A percentile compares a stretch with the other conserved stretches of the same genome.
Conservation (phyloP, 2,888 invertebrate genomes). For the Acanthosoma haemorrhoidale region DNA sequence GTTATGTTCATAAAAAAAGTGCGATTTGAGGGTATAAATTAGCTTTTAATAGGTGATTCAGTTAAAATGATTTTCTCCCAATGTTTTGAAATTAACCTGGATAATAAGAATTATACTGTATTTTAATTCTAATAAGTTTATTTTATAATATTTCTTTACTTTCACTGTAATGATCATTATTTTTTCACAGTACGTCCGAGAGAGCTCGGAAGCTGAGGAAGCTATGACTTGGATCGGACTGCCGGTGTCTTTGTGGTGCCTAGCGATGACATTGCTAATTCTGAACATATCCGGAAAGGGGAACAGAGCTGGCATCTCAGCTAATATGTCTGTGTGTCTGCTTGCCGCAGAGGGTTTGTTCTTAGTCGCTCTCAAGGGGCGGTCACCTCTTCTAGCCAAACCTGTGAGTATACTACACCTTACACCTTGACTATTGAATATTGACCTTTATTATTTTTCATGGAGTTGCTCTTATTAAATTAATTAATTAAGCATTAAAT, state of each 20-base stretch:
- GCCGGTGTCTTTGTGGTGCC: slow-evolving; percentile 71
- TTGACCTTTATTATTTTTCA: too few relatives aligned
- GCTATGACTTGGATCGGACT: slow-evolving; percentile 87
- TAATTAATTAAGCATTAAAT: too few relatives aligned
- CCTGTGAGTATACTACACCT: slow-evolving; percentile 69
- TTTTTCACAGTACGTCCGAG: slow-evolving; percentile 65
- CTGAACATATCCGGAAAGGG: slow-evolving; percentile 71
- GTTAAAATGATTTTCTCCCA: too few relatives aligned
- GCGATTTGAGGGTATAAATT: too few relatives aligned
- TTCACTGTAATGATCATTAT: background rate
- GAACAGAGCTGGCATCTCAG: slow-evolving; percentile 82
- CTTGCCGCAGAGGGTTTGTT: slow-evolving; percentile 81
- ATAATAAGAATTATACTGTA: too few relatives aligned
- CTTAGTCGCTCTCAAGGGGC: slow-evolving; percentile 77
- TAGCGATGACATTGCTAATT: slow-evolving; percentile 72
- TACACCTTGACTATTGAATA: too few relatives aligned
- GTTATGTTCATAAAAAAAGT: too few relatives aligned
- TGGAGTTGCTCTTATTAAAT: too few relatives aligned
- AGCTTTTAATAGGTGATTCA: too few relatives aligned
- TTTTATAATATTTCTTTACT: too few relatives aligned
- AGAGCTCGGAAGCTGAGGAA: slow-evolving; percentile 77
- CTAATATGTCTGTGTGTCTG: slow-evolving; percentile 86
- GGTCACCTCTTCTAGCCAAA: slow-evolving; percentile 71
- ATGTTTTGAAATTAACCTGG: too few relatives aligned
- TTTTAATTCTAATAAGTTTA: too few relatives aligned